Percentiles rank a stretch among this genome's conserved stretches.
phyloP scores from a whole-genome alignment of 2,888 invertebrate genomes.

The Drosophila macrothrix region DNA sequence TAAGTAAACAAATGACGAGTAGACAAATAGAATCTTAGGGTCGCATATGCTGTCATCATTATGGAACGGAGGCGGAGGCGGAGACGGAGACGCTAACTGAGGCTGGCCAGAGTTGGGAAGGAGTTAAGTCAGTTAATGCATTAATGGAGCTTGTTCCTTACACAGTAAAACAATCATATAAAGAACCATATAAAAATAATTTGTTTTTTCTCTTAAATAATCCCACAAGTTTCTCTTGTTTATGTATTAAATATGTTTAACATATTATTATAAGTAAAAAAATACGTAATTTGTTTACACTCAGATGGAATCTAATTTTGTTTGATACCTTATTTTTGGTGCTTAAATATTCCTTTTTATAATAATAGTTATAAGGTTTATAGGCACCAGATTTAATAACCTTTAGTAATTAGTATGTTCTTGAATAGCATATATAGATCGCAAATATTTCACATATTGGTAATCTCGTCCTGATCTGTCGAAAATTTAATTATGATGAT shows the following conservation, averaged over 20 bases:
- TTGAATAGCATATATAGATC: too few relatives aligned
- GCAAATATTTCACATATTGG: too few relatives aligned
- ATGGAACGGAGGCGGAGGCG: background rate
- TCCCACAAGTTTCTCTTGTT: background rate
- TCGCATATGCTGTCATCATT: slow-evolving; percentile 44
- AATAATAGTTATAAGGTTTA: background rate
- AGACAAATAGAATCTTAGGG: slow-evolving; percentile 54
- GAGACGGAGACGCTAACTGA: background rate
- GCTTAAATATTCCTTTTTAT: background rate
- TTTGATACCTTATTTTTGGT: background rate
- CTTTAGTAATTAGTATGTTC: too few relatives aligned
- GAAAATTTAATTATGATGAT: too few relatives aligned
- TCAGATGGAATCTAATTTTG: slow-evolving; percentile 13
- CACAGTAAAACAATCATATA: background rate
- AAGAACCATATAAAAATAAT: background rate
- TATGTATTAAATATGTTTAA: slow-evolving; percentile 1
- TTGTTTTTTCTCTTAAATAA: background rate
- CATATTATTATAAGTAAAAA: background rate
- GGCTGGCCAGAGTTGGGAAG: background rate
- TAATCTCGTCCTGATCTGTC: too few relatives aligned
- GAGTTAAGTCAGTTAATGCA: slow-evolving; percentile 35
- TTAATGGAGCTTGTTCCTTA: slow-evolving; percentile 28
- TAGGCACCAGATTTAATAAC: background rate
- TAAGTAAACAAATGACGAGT: slow-evolving; percentile 57
- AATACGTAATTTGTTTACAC: slow-evolving; percentile 23